Percentiles rank a stretch among this genome's conserved stretches.
These are phyloP conservation scores for Drosophila parthenogenetica DNA, from an alignment of 2,888 invertebrate genomes.

Conservation along the genomic window DNA sequence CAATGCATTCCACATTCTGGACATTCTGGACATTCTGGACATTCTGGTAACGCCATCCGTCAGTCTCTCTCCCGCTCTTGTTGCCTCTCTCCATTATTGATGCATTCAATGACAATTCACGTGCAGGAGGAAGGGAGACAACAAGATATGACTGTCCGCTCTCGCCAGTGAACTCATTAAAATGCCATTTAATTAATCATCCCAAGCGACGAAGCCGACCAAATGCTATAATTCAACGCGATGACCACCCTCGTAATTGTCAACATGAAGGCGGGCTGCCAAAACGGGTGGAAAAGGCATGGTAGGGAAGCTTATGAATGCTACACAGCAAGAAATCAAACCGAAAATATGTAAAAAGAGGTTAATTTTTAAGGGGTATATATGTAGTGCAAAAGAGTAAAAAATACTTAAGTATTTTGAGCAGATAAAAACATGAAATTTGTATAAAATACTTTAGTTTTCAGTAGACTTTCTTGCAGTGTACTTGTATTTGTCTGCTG, in stretches of 20 bases:
- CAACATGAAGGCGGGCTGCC: background rate
- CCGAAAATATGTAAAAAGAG: too few species aligned
- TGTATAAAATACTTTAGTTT: too few species aligned
- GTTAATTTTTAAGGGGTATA: too few species aligned
- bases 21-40: slow-evolving; percentile 56
- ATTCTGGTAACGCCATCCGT: slow-evolving; percentile 33
- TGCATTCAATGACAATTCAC: slow-evolving; percentile 68
- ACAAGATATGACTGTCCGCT: slow-evolving; percentile 4
- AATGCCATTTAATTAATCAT: slow-evolving; percentile 83
- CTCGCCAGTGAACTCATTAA: slow-evolving; percentile 79
- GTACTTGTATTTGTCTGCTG: slow-evolving; percentile 6
- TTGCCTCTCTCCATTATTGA: slow-evolving; percentile 55
- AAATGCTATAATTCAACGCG: slow-evolving; percentile 78
- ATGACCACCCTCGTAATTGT: slow-evolving; percentile 52
- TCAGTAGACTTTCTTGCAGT: too few species aligned
- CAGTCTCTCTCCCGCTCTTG: slow-evolving; percentile 19
- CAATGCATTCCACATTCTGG: slow-evolving; percentile 54
- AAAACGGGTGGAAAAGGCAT: background rate
- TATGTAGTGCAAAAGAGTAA: too few species aligned
- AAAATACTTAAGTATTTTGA: too few species aligned
- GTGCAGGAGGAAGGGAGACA: background rate
- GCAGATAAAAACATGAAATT: too few species aligned
- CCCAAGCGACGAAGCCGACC: slow-evolving; percentile 61
- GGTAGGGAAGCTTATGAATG: background rate
- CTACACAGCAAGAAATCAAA: slow-evolving; percentile 1